Percentiles rank a stretch among this genome's conserved stretches.
Evolutionary conservation across 2,888 invertebrate species (phyloP).

Genomic region (Stenolophus ochropezus): DNA sequence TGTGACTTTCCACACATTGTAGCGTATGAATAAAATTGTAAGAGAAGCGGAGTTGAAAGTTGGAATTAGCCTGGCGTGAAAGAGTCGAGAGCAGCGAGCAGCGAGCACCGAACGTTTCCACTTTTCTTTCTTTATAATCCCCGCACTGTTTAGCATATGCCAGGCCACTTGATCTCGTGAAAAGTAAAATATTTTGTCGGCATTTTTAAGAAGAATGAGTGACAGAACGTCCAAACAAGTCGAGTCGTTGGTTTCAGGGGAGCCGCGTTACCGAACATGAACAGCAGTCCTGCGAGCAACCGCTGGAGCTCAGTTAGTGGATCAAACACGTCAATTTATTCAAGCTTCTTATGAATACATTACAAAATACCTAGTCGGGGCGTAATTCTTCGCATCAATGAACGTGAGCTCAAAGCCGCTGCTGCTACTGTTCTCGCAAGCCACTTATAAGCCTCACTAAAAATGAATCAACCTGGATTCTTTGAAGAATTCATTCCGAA

Average conservation of each 20-base stretch:
- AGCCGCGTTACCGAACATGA: neutral
- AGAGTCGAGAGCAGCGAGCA: constrained; percentile 42
- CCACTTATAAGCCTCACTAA: constrained; percentile 44
- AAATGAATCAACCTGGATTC: constrained; percentile 49
- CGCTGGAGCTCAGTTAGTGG: constrained; percentile 64
- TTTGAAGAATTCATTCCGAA: constrained; percentile 43
- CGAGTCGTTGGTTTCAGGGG: neutral
- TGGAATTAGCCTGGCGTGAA: constrained; percentile 47
- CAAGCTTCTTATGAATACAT: constrained; percentile 69
- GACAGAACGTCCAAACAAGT: constrained; percentile 61
- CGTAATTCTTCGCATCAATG: constrained; percentile 65
- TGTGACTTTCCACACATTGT: neutral
- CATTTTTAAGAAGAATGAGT: constrained; percentile 68
- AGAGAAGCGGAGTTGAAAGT: neutral
- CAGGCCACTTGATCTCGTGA: constrained; percentile 68
- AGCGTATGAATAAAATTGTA: constrained; percentile 11
- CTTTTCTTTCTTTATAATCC: constrained; percentile 65
- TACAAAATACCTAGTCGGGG: constrained; percentile 62
- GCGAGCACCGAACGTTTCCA: constrained; percentile 44
- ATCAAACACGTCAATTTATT: constrained; percentile 69
- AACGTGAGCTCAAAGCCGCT: constrained; percentile 57
- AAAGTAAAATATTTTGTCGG: constrained; percentile 69
- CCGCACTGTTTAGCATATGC: constrained; percentile 68
- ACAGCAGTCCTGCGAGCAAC: constrained; percentile 33
- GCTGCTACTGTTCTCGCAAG: constrained; percentile 32